A percentile compares a stretch with the other conserved stretches of the same genome.
phyloP scores from a whole-genome alignment of 2,888 invertebrate species.

The Pogonocherus hispidulus region DNA sequence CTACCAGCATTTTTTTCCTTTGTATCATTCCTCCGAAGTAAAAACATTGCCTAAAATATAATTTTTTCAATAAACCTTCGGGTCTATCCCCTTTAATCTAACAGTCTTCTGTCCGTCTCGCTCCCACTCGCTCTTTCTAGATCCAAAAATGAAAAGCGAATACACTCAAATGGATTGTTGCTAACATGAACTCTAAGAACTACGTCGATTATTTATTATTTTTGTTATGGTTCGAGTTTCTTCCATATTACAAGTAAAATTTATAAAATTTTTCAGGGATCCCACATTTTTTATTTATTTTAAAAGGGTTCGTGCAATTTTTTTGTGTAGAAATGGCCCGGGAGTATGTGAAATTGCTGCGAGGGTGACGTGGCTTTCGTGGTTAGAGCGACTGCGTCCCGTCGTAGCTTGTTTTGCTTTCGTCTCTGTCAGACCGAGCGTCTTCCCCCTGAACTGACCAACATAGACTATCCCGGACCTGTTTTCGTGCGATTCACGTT shows the following conservation, averaged over 20 bases:
- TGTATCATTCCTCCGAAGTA: slow-evolving; percentile 24
- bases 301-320: not conserved
- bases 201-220: slow-evolving; percentile 48
- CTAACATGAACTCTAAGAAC: slow-evolving; percentile 44
- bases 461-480: slow-evolving; percentile 69
- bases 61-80: slow-evolving; percentile 47
- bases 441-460: slow-evolving; percentile 65
- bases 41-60: slow-evolving; percentile 48
- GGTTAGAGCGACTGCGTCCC: slow-evolving; percentile 50
- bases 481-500: slow-evolving; percentile 65
- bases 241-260: not conserved
- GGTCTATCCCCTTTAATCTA: slow-evolving; percentile 65
- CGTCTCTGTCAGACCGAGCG: slow-evolving; percentile 61
- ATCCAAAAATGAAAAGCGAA: slow-evolving; percentile 58
- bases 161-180: slow-evolving; percentile 53
- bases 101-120: slow-evolving; percentile 62
- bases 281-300: not conserved
- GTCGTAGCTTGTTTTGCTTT: slow-evolving; percentile 55
- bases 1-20: slow-evolving; percentile 11
- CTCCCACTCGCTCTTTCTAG: slow-evolving; percentile 51
- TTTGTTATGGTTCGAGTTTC: slow-evolving; percentile 36
- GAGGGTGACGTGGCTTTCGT: slow-evolving; percentile 48
- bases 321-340: slow-evolving; percentile 13
- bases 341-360: slow-evolving; percentile 1
- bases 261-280: slow-evolving; percentile 9